A percentile compares a stretch with the other conserved stretches of the same genome.
phyloP scores from a whole-genome alignment of 2,888 invertebrate genomes.

The Zygogramma bicolorata region DNA sequence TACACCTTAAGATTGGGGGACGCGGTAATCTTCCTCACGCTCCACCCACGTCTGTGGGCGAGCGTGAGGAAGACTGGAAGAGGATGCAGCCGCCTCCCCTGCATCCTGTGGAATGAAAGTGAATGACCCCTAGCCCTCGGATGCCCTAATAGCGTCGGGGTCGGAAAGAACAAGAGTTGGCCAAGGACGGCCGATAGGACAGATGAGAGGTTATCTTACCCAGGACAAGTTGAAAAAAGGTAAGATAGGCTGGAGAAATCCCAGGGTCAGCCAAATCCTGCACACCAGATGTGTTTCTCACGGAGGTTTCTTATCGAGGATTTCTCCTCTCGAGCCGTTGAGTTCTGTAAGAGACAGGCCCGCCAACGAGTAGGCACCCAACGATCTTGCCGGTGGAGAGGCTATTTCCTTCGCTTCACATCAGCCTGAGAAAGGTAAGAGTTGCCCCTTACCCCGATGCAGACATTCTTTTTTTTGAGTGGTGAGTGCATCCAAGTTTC shows the following conservation, averaged over 20 bases:
- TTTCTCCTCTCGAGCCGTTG: too few relatives aligned
- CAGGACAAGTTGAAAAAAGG: not conserved
- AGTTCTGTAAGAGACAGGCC: too few relatives aligned
- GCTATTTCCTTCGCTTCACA: too few relatives aligned
- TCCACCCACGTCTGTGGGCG: not conserved
- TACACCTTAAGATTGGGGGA: slow-evolving; percentile 7
- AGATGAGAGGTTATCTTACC: not conserved
- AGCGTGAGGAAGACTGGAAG: not conserved
- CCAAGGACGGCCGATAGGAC: not conserved
- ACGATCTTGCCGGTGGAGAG: too few relatives aligned
- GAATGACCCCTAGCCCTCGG: not conserved
- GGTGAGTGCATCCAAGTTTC: not conserved
- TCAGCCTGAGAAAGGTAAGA: too few relatives aligned
- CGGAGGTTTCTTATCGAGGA: too few relatives aligned
- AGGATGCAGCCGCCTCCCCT: not conserved
- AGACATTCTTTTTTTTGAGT: too few relatives aligned
- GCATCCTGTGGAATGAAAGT: not conserved
- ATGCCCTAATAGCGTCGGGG: not conserved
- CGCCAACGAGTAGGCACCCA: too few relatives aligned
- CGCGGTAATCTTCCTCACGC: not conserved
- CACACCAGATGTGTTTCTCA: too few relatives aligned
- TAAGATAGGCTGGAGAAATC: too few relatives aligned
- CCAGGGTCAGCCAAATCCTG: too few relatives aligned
- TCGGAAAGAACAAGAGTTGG: not conserved
- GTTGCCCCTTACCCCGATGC: too few relatives aligned